Evolutionary conservation across 2,797 vertebrate genomes (phyloP).

Genomic region (Notoglanidium macrostoma): DNA sequence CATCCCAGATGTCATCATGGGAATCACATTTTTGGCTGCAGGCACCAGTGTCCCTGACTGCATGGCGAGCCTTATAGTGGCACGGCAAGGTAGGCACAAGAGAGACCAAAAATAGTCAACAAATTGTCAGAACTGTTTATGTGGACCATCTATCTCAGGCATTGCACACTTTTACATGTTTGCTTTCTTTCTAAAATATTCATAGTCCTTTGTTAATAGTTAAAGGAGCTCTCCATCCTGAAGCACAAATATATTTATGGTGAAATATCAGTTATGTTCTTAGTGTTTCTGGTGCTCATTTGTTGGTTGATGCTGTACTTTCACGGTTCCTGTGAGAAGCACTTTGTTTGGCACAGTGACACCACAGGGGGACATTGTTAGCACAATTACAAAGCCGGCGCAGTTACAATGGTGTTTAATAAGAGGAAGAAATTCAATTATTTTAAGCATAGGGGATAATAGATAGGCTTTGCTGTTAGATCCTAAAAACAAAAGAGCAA

Average conservation of each 20-base stretch:
- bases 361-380: not conserved
- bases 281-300: not conserved
- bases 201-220: no score
- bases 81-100: conserved; percentile 84
- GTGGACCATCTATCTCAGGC: not conserved
- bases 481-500: not conserved
- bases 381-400: not conserved
- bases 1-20: conserved; percentile 97
- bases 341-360: not conserved
- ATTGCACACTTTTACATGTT: not conserved
- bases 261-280: not conserved
- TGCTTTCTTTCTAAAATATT: not conserved
- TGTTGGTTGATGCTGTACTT: not conserved
- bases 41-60: conserved; percentile 97
- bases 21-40: conserved; percentile 95
- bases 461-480: not conserved
- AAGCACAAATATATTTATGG: not conserved
- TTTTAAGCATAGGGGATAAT: not conserved
- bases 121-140: not conserved
- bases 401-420: not conserved
- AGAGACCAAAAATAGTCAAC: not conserved
- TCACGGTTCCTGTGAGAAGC: not conserved
- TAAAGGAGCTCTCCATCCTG: no score
- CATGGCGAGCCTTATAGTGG: conserved; percentile 97
- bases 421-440: not conserved